Conservation (phyloP, 2,888 invertebrate species). For the Asteroscopus sphinx region DNA sequence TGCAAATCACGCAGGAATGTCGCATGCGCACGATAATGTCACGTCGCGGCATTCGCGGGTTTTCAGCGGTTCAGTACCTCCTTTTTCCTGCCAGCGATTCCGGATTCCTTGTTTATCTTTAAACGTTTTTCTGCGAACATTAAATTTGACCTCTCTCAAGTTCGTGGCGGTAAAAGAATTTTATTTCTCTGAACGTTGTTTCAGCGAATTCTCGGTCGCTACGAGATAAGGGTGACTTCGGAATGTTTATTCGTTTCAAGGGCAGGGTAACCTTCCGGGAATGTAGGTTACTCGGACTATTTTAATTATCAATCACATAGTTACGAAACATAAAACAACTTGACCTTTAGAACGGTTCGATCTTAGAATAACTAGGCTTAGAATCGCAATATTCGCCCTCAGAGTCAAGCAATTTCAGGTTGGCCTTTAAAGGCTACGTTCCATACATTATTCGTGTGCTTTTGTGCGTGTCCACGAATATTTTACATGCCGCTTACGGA, state of each 20-base stretch:
- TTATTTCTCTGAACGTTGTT: slow-evolving; percentile 44
- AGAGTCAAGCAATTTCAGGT: too few relatives aligned
- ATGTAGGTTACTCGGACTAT: slow-evolving; percentile 20
- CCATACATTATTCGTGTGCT: too few relatives aligned
- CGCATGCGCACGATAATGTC: slow-evolving; percentile 73
- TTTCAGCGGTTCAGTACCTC: slow-evolving; percentile 52
- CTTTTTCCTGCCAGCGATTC: slow-evolving; percentile 47
- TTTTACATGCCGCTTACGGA: too few relatives aligned
- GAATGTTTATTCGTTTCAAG: slow-evolving; percentile 48
- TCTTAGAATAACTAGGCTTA: too few relatives aligned
- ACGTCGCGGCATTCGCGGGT: slow-evolving; percentile 47
- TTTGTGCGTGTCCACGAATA: too few relatives aligned
- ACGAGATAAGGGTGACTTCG: slow-evolving; percentile 39
- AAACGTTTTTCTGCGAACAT: slow-evolving; percentile 48
- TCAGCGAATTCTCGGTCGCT: slow-evolving; percentile 35
- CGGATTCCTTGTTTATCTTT: slow-evolving; percentile 56
- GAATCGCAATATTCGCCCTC: too few relatives aligned
- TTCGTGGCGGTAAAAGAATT: slow-evolving; percentile 35
- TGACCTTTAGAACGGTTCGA: too few relatives aligned
- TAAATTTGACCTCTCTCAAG: slow-evolving; percentile 56
- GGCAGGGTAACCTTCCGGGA: slow-evolving; percentile 24
- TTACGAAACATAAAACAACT: slow-evolving; percentile 4
- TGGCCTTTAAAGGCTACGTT: too few relatives aligned
- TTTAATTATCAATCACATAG: slow-evolving; percentile 38
- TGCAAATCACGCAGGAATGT: slow-evolving; percentile 76